These are phyloP conservation scores for Pristionchus exspectatus DNA, from an alignment of 2,888 invertebrate genomes.

Conservation along the genomic window DNA sequence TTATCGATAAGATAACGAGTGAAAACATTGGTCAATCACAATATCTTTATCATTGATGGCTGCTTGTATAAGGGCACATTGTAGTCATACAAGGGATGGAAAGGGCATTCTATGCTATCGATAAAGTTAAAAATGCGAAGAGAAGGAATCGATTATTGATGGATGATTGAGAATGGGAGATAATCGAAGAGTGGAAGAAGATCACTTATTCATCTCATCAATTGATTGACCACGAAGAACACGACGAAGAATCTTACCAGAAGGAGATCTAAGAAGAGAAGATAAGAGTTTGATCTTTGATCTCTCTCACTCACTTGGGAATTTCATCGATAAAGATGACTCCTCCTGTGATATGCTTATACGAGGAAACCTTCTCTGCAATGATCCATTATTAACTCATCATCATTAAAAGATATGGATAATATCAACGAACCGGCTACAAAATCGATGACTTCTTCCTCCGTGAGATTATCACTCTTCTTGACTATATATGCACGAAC, in stretches of 20 bases:
- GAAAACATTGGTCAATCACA: not conserved
- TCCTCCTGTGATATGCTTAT: constrained; percentile 85
- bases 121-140: not conserved
- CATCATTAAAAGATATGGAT: not conserved
- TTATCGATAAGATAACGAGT: constrained; percentile 40
- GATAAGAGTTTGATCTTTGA: not conserved
- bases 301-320: constrained; percentile 82
- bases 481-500: constrained; percentile 78
- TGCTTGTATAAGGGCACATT: not conserved
- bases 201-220: not conserved
- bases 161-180: not conserved
- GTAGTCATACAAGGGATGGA: not conserved
- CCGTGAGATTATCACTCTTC: constrained; percentile 17
- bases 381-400: not conserved
- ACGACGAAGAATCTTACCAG: constrained; percentile 48
- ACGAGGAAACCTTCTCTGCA: constrained; percentile 32
- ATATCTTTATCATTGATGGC: not conserved
- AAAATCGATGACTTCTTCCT: constrained; percentile 56
- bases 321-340: constrained; percentile 85
- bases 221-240: constrained; percentile 10
- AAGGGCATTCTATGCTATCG: not conserved
- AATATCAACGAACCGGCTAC: constrained; percentile 52
- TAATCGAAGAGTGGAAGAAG: not conserved
- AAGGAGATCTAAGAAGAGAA: constrained; percentile 8
- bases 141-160: not conserved